A percentile compares a stretch with the other conserved stretches of the same genome.
Evolutionary conservation across 2,113 vertebrate genomes (phyloP).

Genomic region (Microcebus jonahi): DNA sequence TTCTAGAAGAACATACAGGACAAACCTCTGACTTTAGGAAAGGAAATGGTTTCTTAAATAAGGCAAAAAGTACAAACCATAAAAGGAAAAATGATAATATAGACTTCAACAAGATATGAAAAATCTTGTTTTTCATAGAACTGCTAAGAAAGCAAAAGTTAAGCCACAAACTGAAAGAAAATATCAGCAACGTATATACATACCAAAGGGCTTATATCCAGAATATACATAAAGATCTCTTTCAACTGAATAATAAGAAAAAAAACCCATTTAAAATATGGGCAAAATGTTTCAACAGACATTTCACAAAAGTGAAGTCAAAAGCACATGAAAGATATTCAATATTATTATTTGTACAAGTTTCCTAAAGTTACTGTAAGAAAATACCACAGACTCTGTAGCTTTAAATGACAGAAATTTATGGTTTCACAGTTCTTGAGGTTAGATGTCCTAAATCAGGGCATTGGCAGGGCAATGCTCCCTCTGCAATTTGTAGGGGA

Average conservation of each 20-base stretch:
- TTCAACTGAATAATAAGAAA: not conserved
- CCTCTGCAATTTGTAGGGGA: not conserved
- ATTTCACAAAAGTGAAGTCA: not conserved
- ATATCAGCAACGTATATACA: not conserved
- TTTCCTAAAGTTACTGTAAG: not conserved
- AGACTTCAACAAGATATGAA: not conserved
- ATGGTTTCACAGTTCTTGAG: not conserved
- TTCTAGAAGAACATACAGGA: not conserved
- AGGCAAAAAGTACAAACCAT: not conserved
- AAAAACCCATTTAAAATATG: not conserved
- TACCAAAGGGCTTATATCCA: not conserved
- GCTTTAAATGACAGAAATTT: not conserved
- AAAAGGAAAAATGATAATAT: not conserved
- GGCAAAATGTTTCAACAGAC: not conserved
- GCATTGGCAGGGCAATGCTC: not conserved
- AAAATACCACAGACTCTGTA: not conserved
- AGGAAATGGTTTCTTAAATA: not conserved
- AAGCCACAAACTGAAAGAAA: not conserved
- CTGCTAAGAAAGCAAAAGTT: not conserved
- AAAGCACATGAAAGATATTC: not conserved
- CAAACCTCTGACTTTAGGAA: not conserved
- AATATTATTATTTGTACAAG: not conserved
- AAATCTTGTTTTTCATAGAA: not conserved
- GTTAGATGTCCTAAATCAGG: not conserved
- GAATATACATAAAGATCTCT: not conserved